Evolutionary conservation across 1,140 invertebrate species (phyloP).

Genomic region (Asobara japonica): DNA sequence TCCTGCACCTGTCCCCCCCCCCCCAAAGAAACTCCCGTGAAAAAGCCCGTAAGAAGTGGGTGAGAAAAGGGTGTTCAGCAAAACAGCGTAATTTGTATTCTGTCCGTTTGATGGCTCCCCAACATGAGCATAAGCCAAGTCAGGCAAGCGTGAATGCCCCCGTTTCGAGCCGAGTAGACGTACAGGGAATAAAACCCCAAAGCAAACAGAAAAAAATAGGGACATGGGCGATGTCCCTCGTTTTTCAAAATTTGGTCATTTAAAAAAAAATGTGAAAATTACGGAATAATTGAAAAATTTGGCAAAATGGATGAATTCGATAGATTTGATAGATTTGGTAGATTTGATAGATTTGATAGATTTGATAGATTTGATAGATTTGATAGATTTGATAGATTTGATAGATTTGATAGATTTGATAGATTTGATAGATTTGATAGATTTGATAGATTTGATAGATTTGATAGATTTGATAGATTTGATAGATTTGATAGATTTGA

Average conservation of each 20-base stretch:
- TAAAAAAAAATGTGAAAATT: no score
- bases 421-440: no score
- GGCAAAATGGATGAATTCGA: neutral
- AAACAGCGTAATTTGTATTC: constrained; percentile 19
- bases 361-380: no score
- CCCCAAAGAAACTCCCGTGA: neutral
- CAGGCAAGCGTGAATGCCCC: neutral
- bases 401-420: no score
- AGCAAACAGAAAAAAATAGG: neutral
- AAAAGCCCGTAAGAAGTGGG: neutral
- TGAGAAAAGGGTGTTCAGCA: constrained; percentile 4
- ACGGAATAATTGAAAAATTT: no score
- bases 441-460: no score
- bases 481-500: no score
- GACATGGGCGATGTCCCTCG: neutral
- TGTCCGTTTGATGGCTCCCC: neutral
- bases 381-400: no score
- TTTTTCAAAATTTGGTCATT: neutral
- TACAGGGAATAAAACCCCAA: neutral
- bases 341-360: no score
- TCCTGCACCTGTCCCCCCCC: neutral
- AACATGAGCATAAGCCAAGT: constrained; percentile 13
- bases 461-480: no score
- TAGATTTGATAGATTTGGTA: neutral
- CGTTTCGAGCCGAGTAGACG: neutral